Percentiles rank a stretch among this genome's conserved stretches.
Conservation (phyloP, 1,140 invertebrate species). For the Archivesica marissinica region DNA sequence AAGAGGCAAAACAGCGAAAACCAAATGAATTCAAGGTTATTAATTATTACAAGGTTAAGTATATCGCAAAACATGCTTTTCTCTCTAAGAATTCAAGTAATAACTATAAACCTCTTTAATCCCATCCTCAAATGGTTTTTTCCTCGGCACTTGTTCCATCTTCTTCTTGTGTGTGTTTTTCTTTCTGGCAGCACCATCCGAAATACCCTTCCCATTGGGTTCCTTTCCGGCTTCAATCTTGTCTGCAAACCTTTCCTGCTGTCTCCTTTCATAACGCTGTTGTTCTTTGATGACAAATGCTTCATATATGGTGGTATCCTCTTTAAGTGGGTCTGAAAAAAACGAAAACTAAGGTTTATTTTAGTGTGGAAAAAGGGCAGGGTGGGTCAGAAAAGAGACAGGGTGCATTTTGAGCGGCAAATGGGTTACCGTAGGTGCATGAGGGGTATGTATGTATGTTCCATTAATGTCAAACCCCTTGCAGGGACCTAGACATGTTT, state of each 20-base stretch:
- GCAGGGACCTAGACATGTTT: too few relatives aligned
- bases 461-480: too few relatives aligned
- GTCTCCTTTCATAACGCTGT: slow-evolving; percentile 48
- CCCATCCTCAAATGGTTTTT: slow-evolving; percentile 71
- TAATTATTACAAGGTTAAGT: too few relatives aligned
- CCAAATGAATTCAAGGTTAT: too few relatives aligned
- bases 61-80: not conserved
- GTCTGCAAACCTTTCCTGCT: slow-evolving; percentile 59
- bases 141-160: slow-evolving; percentile 70
- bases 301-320: slow-evolving; percentile 82
- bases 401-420: too few relatives aligned
- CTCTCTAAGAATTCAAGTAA: not conserved
- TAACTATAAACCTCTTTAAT: slow-evolving; percentile 68
- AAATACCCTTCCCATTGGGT: slow-evolving; percentile 59
- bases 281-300: slow-evolving; percentile 79
- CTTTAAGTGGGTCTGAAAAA: slow-evolving; percentile 81
- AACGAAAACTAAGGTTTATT: not conserved
- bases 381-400: too few relatives aligned
- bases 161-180: slow-evolving; percentile 73
- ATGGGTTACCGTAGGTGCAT: too few relatives aligned
- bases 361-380: too few relatives aligned
- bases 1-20: too few relatives aligned
- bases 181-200: slow-evolving; percentile 64
- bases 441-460: too few relatives aligned
- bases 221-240: slow-evolving; percentile 62